A percentile compares a stretch with the other conserved stretches of the same genome.
Conservation (phyloP, 2,888 invertebrate species). For the Melolontha melolontha region DNA sequence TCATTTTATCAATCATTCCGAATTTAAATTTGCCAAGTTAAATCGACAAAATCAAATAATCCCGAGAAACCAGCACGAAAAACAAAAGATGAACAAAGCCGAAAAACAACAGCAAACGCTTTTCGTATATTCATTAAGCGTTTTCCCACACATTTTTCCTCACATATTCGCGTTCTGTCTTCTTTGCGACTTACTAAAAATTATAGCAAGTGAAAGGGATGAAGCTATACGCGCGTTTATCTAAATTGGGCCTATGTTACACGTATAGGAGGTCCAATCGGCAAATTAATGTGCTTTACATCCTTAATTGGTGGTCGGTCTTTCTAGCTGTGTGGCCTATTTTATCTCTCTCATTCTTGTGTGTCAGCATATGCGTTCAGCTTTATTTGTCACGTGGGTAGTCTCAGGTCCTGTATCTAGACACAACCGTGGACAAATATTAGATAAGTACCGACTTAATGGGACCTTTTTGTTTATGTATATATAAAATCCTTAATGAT, state of each 20-base stretch:
- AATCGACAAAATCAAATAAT: conserved; percentile 50
- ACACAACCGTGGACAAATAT: conserved; percentile 65
- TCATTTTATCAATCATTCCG: conserved; percentile 40
- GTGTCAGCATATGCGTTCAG: conserved; percentile 44
- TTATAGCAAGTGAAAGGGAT: conserved; percentile 31
- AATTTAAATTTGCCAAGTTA: conserved; percentile 53
- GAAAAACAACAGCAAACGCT: conserved; percentile 41
- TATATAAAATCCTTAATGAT: conserved; percentile 60
- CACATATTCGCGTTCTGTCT: conserved; percentile 31
- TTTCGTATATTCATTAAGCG: conserved; percentile 48
- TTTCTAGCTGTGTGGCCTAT: conserved; percentile 65
- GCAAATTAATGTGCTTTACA: conserved; percentile 67
- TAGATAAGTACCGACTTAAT: conserved; percentile 65
- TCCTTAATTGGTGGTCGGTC: conserved; percentile 64
- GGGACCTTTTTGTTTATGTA: conserved; percentile 64
- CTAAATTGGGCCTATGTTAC: conserved; percentile 52
- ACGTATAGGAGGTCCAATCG: conserved; percentile 63
- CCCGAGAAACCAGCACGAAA: conserved; percentile 32
- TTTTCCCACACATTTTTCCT: conserved; percentile 9
- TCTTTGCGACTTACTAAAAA: conserved; percentile 6
- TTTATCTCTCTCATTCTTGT: conserved; percentile 44
- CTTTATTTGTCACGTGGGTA: conserved; percentile 55
- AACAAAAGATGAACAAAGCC: conserved; percentile 35
- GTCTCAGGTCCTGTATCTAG: conserved; percentile 56
- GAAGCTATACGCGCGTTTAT: conserved; percentile 41